These are phyloP conservation scores for Ptilorrhoa leucosticta DNA, from an alignment of 2,113 vertebrate species.

Conservation along the genomic window DNA sequence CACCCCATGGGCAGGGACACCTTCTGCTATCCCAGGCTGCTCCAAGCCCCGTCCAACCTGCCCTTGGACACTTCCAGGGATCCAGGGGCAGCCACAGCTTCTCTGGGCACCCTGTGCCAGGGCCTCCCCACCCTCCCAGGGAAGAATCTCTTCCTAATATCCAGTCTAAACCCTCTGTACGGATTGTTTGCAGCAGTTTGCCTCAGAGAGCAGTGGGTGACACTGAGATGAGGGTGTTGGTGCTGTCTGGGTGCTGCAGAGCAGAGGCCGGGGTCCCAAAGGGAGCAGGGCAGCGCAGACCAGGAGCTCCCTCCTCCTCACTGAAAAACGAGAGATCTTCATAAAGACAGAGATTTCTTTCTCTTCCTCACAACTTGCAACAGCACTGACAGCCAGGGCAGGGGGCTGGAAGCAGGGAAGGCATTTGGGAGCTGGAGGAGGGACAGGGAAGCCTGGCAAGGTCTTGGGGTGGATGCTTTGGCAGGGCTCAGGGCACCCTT, in stretches of 20 bases:
- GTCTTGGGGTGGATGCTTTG: background rate
- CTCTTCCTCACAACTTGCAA: rapidly evolving
- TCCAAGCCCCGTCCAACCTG: rapidly evolving
- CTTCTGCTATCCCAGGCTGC: rapidly evolving
- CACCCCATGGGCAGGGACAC: background rate
- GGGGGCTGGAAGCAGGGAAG: background rate
- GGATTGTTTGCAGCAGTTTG: background rate
- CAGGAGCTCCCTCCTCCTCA: background rate
- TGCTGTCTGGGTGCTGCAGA: background rate
- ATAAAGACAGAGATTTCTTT: background rate
- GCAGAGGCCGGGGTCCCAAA: background rate
- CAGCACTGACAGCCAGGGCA: background rate
- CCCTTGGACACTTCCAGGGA: background rate
- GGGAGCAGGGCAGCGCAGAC: rapidly evolving
- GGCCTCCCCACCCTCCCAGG: rapidly evolving
- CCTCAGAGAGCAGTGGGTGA: background rate
- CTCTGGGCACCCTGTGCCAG: background rate
- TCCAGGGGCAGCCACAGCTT: background rate
- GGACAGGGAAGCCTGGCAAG: background rate
- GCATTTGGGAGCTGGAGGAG: background rate
- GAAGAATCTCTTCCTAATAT: background rate
- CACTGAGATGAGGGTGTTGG: background rate
- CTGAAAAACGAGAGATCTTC: background rate
- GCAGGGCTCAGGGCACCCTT: background rate
- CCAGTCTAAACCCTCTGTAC: rapidly evolving